These are phyloP conservation scores for Drosophila dunni DNA, from an alignment of 1,140 invertebrate species.

Conservation along the genomic window DNA sequence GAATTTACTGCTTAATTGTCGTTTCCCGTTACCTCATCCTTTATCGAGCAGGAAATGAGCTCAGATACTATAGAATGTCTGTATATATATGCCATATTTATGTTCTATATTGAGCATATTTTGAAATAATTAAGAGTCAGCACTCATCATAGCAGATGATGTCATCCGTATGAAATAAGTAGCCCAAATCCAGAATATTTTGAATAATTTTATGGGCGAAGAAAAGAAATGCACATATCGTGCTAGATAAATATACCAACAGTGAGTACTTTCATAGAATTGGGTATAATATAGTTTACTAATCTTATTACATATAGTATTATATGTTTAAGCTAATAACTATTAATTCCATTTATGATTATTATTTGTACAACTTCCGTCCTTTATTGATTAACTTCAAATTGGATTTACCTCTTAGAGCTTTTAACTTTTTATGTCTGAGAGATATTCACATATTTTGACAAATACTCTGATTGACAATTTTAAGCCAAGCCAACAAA, in stretches of 20 bases:
- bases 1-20: constrained; percentile 44
- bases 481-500: not conserved
- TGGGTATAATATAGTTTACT: too few relatives aligned
- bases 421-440: too few relatives aligned
- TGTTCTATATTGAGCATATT: not conserved
- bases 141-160: not conserved
- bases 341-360: too few relatives aligned
- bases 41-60: constrained; percentile 26
- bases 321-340: too few relatives aligned
- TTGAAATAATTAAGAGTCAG: constrained; percentile 1
- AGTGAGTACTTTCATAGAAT: too few relatives aligned
- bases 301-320: too few relatives aligned
- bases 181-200: not conserved
- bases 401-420: too few relatives aligned
- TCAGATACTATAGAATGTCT: constrained; percentile 1
- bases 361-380: too few relatives aligned
- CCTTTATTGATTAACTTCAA: too few relatives aligned
- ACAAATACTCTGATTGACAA: constrained; percentile 8
- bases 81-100: not conserved
- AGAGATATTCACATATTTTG: not conserved
- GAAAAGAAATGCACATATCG: too few relatives aligned
- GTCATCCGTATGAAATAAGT: not conserved
- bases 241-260: too few relatives aligned
- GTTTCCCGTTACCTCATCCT: constrained; percentile 37
- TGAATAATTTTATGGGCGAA: not conserved